Evolutionary conservation across 2,888 invertebrate species (phyloP).

Genomic region (Pyrrhia umbra): DNA sequence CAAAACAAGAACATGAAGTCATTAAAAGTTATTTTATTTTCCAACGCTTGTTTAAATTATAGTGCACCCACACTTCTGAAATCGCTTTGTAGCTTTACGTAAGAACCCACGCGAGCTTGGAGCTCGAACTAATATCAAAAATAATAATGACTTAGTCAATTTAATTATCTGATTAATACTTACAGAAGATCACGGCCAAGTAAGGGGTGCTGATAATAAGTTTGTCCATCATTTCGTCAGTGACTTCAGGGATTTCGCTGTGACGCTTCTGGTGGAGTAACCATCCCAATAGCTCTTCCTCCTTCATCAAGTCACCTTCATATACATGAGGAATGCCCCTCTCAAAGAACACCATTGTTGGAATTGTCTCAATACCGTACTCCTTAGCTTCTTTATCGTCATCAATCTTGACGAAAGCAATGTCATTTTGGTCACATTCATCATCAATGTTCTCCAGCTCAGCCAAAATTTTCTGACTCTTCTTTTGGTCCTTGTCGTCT

Average conservation of each 20-base stretch:
- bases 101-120: slow-evolving; percentile 19
- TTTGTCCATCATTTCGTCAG: slow-evolving; percentile 98
- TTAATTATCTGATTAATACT: slow-evolving; percentile 80
- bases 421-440: slow-evolving; percentile 97
- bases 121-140: slow-evolving; percentile 10
- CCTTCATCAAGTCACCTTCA: slow-evolving; percentile 96
- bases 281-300: slow-evolving; percentile 97
- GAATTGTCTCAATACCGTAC: slow-evolving; percentile 95
- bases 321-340: slow-evolving; percentile 93
- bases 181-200: slow-evolving; percentile 97
- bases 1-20: slow-evolving; percentile 11
- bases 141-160: slow-evolving; percentile 6
- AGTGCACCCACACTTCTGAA: slow-evolving; percentile 30
- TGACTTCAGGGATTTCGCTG: slow-evolving; percentile 97
- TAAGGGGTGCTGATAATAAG: slow-evolving; percentile 94
- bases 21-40: slow-evolving; percentile 15
- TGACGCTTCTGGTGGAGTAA: slow-evolving; percentile 96
- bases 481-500: slow-evolving; percentile 98
- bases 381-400: slow-evolving; percentile 97
- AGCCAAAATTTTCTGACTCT: slow-evolving; percentile 95
- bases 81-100: slow-evolving; percentile 23
- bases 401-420: slow-evolving; percentile 97
- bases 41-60: slow-evolving; percentile 28
- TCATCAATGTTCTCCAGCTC: slow-evolving; percentile 98
- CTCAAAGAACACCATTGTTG: slow-evolving; percentile 95